Percentiles rank a stretch among this genome's conserved stretches.
Evolutionary conservation across 2,797 vertebrate species (phyloP).

Genomic region (Eidolon dupreanum): DNA sequence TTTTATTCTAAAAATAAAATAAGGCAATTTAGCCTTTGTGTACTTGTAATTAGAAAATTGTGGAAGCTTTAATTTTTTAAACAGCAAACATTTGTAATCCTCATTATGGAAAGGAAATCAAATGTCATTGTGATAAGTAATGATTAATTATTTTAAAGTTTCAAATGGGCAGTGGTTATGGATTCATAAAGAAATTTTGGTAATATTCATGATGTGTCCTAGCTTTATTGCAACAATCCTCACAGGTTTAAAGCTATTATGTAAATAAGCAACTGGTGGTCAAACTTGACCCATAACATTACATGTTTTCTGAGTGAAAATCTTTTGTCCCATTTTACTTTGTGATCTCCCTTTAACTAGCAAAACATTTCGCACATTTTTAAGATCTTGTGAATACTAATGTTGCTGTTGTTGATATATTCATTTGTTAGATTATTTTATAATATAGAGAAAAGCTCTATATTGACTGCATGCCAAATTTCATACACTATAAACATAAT

Average conservation of each 20-base stretch:
- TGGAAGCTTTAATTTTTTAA: slow-evolving; percentile 53
- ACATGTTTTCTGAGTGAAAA: neutral
- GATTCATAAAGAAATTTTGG: neutral
- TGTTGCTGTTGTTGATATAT: neutral
- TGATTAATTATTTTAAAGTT: slow-evolving; percentile 22
- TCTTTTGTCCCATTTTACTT: neutral
- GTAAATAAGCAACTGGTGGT: neutral
- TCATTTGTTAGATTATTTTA: neutral
- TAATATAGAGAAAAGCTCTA: neutral
- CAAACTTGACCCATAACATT: neutral
- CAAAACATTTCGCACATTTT: neutral
- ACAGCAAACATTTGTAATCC: neutral
- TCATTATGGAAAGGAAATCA: slow-evolving; percentile 46
- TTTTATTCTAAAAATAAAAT: slow-evolving; percentile 54
- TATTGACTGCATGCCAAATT: neutral
- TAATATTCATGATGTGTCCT: neutral
- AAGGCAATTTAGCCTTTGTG: slow-evolving; percentile 6
- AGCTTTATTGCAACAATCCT: neutral
- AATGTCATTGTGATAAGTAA: neutral
- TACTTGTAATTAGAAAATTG: slow-evolving; percentile 40
- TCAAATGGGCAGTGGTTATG: neutral
- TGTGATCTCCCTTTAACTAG: neutral
- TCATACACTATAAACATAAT: neutral
- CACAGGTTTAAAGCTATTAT: neutral
- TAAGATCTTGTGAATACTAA: neutral